Base-by-base conservation (phyloP, 1,140 invertebrate species). In the Lepidostoma basale region DNA sequence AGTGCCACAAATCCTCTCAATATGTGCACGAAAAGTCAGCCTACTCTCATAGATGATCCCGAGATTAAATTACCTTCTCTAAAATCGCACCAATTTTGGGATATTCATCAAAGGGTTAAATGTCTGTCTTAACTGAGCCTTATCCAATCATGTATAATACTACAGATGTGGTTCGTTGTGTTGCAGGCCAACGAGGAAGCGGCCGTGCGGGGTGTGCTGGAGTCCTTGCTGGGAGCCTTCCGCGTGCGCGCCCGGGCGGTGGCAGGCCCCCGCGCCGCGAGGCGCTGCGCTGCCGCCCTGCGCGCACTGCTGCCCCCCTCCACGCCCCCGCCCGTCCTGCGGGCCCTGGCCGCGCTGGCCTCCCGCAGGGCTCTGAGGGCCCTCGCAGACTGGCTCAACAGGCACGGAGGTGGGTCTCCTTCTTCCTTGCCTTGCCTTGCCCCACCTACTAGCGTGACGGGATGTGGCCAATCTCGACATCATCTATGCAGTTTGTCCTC, bases 251-350 rank as follows among this genome's bases (percentile, higher is more conserved):
- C 25, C 33, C 9, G 25, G 20, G 8, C n/a, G 6, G 25, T 26
- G 9, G 64, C 16, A 5, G 16, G 3, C 10, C n/a, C 23, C 2
- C n/a, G n/a, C 14, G 54, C 52, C 5, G 10, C 3, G 40, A 14
- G 10, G 25, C 64, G 64, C 6, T 30, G 52, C 39, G 5, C 14
- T 5, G 25, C 20, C n/a, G 64, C 64, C 25, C 25, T 67, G 14
- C 14, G 14, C 16, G 64, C 39, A 1, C 52, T 65, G 49, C 54
- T 59, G 54, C 64, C 64, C 1, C 18, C 52, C 6, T 52, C 18
- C 14, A 28, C 23, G 16, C 39, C 25, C 16, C 3, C n/a, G 14
- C 33, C 36, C 0, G 52, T 25, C 26, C 10, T n/a, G 3, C 9
- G 2, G 2, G 44, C 30, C 28, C 20, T 49, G 62, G 10, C 14